Percentiles rank a stretch among this genome's conserved stretches.
phyloP scores from a whole-genome alignment of 2,797 vertebrate species.

The Sus cebifrons region DNA sequence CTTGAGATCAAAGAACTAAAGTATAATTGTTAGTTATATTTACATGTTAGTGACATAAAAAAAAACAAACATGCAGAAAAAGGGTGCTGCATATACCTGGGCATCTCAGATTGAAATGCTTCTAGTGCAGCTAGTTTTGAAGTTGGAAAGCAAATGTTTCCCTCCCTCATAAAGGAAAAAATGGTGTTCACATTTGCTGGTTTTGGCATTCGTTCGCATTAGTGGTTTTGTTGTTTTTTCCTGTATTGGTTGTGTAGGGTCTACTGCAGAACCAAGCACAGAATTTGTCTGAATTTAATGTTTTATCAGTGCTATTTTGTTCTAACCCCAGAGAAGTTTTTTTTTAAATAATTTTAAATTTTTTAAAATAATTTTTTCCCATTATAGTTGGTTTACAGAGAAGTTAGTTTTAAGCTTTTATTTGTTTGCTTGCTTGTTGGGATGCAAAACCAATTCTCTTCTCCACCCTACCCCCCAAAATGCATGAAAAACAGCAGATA shows the following conservation, averaged over 20 bases:
- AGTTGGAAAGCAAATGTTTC: neutral
- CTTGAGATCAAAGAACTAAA: neutral
- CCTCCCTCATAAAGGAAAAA: neutral
- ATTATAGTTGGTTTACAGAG: too few relatives aligned
- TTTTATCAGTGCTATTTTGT: neutral
- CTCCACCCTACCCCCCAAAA: neutral
- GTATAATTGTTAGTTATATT: neutral
- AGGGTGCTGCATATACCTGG: neutral
- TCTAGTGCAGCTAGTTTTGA: neutral
- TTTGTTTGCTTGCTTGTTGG: neutral
- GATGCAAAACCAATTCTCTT: neutral
- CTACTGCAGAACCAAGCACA: neutral
- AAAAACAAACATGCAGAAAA: neutral
- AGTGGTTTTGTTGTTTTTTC: accelerated
- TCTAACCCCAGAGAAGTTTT: neutral
- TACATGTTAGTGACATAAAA: neutral
- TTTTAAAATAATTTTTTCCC: too few relatives aligned
- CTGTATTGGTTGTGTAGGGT: neutral
- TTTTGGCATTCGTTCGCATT: neutral
- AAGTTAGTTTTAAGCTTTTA: neutral
- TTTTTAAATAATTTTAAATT: neutral
- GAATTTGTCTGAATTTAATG: neutral
- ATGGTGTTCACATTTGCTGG: neutral
- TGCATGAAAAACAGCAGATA: neutral
- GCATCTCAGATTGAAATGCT: neutral